phyloP scores from a whole-genome alignment of 2,113 vertebrate genomes.

The Atlantisia rogersi region DNA sequence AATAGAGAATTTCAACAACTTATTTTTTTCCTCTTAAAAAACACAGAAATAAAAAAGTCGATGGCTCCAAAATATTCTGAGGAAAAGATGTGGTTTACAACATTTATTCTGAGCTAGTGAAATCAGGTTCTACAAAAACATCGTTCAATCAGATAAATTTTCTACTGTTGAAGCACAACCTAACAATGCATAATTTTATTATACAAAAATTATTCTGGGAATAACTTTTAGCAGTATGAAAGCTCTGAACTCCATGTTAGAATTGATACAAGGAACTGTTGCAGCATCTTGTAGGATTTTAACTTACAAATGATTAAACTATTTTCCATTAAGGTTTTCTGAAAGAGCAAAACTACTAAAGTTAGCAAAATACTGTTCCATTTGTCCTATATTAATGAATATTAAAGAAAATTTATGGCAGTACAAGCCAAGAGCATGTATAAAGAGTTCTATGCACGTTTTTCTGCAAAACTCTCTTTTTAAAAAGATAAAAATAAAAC shows the following conservation, averaged over 20 bases:
- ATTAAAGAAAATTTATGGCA: background rate
- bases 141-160: background rate
- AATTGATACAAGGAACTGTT: background rate
- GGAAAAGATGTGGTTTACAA: background rate
- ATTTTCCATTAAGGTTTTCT: background rate
- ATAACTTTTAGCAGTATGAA: background rate
- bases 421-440: background rate
- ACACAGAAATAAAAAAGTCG: background rate
- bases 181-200: background rate
- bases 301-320: background rate
- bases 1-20: background rate
- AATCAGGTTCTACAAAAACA: background rate
- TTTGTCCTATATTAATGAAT: background rate
- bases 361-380: background rate
- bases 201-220: background rate
- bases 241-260: background rate
- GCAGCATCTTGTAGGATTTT: background rate
- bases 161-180: background rate
- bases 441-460: background rate
- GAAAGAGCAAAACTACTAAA: background rate
- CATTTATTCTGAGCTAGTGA: background rate
- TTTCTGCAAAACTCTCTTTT: background rate
- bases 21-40: background rate
- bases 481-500: background rate
- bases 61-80: background rate